Conservation (phyloP, 2,797 vertebrate species). For the Moxostoma hubbsi region DNA sequence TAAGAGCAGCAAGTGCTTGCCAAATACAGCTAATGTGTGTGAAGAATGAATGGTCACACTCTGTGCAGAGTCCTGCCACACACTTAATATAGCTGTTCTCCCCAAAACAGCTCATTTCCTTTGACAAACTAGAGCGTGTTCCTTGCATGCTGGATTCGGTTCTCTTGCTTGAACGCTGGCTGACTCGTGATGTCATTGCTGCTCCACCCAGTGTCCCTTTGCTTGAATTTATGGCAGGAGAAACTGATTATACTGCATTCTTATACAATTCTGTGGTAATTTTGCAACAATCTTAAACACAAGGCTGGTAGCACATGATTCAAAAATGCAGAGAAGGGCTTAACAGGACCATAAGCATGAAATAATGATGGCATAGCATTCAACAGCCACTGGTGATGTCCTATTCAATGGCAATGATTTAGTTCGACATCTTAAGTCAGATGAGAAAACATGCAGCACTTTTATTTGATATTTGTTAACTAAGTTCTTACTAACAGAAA, state of each 20-base stretch:
- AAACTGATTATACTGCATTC: slow-evolving; percentile 77
- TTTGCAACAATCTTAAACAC: no score
- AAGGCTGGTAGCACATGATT: slow-evolving; percentile 11
- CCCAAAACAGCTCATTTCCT: slow-evolving; percentile 38
- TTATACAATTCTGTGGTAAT: slow-evolving; percentile 65
- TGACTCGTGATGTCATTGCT: slow-evolving; percentile 47
- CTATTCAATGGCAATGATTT: background rate
- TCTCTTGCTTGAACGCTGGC: background rate
- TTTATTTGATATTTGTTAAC: background rate
- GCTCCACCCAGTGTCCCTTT: slow-evolving; percentile 38
- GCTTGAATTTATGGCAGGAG: slow-evolving; percentile 54
- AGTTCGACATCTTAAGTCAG: background rate
- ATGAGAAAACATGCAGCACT: background rate
- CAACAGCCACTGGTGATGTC: background rate
- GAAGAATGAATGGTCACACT: slow-evolving; percentile 51
- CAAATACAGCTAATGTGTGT: slow-evolving; percentile 42
- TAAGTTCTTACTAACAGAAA: background rate
- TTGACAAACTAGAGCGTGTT: slow-evolving; percentile 25
- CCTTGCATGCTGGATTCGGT: slow-evolving; percentile 7
- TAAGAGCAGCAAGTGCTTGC: slow-evolving; percentile 17
- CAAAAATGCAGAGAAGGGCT: slow-evolving; percentile 24
- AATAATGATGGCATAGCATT: slow-evolving; percentile 25
- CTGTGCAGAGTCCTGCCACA: slow-evolving; percentile 32
- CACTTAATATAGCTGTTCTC: slow-evolving; percentile 49
- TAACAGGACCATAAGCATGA: background rate